Evolutionary conservation across 2,113 vertebrate species (phyloP).

Genomic region (Pedionomus torquatus): DNA sequence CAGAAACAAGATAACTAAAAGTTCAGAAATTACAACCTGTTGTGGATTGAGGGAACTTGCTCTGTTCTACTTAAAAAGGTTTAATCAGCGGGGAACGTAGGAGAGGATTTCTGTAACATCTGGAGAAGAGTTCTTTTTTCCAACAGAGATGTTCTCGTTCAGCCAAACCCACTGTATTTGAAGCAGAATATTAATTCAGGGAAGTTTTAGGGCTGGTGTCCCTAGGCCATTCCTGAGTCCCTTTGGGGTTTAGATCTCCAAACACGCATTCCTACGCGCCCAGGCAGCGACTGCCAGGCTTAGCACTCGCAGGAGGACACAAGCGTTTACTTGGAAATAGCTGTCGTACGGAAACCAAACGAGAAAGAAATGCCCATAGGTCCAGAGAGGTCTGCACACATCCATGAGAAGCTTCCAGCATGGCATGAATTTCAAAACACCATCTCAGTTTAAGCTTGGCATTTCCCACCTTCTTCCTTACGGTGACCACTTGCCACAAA

Average conservation of each 20-base stretch:
- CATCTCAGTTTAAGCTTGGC: not conserved
- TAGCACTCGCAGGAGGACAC: rapidly evolving
- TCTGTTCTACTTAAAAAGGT: not conserved
- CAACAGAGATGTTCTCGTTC: not conserved
- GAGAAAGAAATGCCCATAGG: not conserved
- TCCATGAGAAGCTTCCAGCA: not conserved
- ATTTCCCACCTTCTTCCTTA: not conserved
- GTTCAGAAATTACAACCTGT: not conserved
- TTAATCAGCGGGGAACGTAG: not conserved
- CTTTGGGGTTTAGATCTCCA: not conserved
- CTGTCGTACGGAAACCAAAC: not conserved
- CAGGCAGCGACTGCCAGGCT: not conserved
- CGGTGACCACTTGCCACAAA: not conserved
- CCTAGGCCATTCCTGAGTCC: not conserved
- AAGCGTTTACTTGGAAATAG: not conserved
- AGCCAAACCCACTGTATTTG: not conserved
- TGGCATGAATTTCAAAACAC: not conserved
- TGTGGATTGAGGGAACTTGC: not conserved
- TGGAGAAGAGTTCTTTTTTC: not conserved
- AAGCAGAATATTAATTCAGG: not conserved
- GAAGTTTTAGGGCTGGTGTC: not conserved
- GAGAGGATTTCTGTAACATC: not conserved
- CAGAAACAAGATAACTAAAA: not conserved
- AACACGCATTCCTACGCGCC: not conserved
- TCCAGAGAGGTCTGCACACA: not conserved